These are phyloP conservation scores for Drosophila subpulchrella DNA, from an alignment of 1,140 invertebrate species.

Conservation along the genomic window DNA sequence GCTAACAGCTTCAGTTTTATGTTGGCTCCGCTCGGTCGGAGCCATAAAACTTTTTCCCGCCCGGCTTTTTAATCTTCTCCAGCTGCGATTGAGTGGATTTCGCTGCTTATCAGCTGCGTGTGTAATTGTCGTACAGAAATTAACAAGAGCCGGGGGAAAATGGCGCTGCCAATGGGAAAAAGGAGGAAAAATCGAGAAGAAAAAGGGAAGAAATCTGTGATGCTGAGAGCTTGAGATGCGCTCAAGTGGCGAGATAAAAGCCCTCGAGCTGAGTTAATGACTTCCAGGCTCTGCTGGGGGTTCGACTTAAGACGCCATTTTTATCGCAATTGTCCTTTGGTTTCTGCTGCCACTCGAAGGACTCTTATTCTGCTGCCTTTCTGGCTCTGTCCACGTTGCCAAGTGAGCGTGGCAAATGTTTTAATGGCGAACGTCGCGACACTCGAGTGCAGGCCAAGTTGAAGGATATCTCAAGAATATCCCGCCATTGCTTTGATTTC, in stretches of 20 bases:
- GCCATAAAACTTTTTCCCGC: slow-evolving; percentile 11
- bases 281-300: slow-evolving; percentile 64
- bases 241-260: slow-evolving; percentile 79
- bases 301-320: slow-evolving; percentile 79
- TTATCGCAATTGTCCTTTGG: slow-evolving; percentile 54
- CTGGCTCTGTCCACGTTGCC: slow-evolving; percentile 62
- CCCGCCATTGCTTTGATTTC: slow-evolving; percentile 62
- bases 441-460: slow-evolving; percentile 67
- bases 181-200: slow-evolving; percentile 1
- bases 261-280: slow-evolving; percentile 79
- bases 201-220: slow-evolving; percentile 2
- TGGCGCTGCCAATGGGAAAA: slow-evolving; percentile 68
- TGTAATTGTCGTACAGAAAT: slow-evolving; percentile 78
- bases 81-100: slow-evolving; percentile 20
- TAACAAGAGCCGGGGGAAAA: slow-evolving; percentile 59
- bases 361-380: slow-evolving; percentile 17
- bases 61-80: slow-evolving; percentile 53
- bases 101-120: slow-evolving; percentile 73
- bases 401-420: slow-evolving; percentile 76
- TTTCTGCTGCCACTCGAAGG: slow-evolving; percentile 28
- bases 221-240: slow-evolving; percentile 49
- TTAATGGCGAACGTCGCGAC: slow-evolving; percentile 75
- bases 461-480: not conserved
- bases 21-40: slow-evolving; percentile 7
- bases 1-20: slow-evolving; percentile 22